Conservation (phyloP, 2,113 vertebrate species). For the Emydura subglobosa region DNA sequence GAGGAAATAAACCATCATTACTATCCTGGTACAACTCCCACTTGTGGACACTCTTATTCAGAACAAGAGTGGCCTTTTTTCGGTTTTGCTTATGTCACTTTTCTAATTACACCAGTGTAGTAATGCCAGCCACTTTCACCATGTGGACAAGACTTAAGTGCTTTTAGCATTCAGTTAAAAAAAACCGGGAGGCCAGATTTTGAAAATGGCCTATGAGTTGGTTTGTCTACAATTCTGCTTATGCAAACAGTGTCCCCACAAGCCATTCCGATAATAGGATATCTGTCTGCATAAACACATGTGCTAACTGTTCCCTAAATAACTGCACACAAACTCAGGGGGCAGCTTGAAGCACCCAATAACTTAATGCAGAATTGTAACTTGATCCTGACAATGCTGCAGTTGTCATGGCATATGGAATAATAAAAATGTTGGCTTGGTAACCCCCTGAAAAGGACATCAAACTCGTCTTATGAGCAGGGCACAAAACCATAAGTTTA, state of each 20-base stretch:
- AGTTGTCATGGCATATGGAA: slow-evolving; percentile 2
- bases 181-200: not conserved
- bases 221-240: not conserved
- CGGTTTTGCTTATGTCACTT: not conserved
- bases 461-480: not conserved
- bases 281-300: not conserved
- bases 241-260: not conserved
- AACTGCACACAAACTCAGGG: not conserved
- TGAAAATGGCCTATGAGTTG: not conserved
- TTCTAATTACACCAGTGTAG: not conserved
- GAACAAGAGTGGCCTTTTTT: not conserved
- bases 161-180: slow-evolving; percentile 19
- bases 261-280: not conserved
- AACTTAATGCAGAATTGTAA: not conserved
- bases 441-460: not conserved
- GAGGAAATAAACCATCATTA: not conserved
- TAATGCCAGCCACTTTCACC: not conserved
- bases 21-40: not conserved
- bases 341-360: not conserved
- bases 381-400: not conserved
- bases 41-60: not conserved
- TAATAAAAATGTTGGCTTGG: slow-evolving; percentile 9
- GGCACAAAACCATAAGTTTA: not conserved
- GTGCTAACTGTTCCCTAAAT: not conserved
- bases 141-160: not conserved